Evolutionary conservation across 2,797 vertebrate species (phyloP), one percentile per base, ranked within the genome.

Genomic region (Simalia tracyae): DNA sequence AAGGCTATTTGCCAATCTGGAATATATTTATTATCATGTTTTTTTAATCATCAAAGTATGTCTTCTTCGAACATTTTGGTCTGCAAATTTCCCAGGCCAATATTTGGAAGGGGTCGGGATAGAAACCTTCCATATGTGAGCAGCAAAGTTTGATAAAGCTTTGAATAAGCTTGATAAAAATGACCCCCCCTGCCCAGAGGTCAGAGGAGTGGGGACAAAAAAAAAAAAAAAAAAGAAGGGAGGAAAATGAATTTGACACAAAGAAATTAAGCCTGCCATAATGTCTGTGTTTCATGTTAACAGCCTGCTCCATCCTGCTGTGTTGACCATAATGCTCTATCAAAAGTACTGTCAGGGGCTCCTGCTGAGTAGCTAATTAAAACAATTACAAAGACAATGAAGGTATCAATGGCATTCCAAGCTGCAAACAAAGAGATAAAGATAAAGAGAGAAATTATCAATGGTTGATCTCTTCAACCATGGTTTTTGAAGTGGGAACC

Each of bases 311-410:
- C 54, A 94, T 92, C 97, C 97, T 8, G 96, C 97, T 97, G 97
- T 7, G 97, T 66, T 15, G 84, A 85, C 95, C 92, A 92, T 92
- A 96, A 95, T 93, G 84, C 96, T 94, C 95, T 54, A 92, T 92
- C 96, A 61, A 96, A 95, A 94, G 96, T 97, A 90, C 96, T 89
- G 94, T 86, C 96, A 97, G 94, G 94, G 96, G 96, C 94, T 97
- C 98, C 98, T 95, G 96, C 98, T 95, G 97, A 95, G 98, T 95
- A 97, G 98, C 98, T 98, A 98, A 99, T 99, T 99, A 98, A 98
- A 98, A 98, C 98, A 98, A 98, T 98, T 98, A 98, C 96, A 98
- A 96, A 98, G 96, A 99, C 98, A 99, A 99, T 98, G 97, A 92
- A 97, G 96, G 96, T 96, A 98, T 97, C 97, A 92, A 91, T 97